phyloP scores from a whole-genome alignment of 92 coral and sea anemone genomes.

The Paramuricea clavata region DNA sequence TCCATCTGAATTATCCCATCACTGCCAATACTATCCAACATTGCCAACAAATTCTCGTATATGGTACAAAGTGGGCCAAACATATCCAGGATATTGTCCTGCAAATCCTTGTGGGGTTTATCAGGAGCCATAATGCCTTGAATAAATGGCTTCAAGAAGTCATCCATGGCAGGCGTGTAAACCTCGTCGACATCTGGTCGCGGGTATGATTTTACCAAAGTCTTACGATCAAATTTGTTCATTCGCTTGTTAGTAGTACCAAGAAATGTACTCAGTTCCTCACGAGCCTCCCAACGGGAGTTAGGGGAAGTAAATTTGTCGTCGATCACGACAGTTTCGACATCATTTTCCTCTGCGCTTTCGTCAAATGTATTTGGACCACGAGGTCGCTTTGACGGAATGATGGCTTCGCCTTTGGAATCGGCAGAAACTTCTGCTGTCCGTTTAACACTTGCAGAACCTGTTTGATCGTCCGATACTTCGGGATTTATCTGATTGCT shows the following conservation, averaged over 20 bases:
- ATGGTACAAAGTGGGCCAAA: constrained; percentile 53
- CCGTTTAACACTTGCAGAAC: neutral
- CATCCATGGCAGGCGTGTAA: constrained; percentile 30
- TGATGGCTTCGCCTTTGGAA: neutral
- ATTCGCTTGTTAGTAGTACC: too few species aligned
- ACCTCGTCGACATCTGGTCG: constrained; percentile 40
- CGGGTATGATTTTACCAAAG: constrained; percentile 6
- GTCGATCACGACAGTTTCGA: constrained; percentile 12
- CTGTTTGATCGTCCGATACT: constrained; percentile 27
- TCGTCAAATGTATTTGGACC: neutral
- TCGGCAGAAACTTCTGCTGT: neutral
- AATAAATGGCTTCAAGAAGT: constrained; percentile 36
- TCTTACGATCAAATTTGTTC: constrained; percentile 24
- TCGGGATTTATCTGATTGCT: constrained; percentile 6
- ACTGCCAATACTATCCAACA: constrained; percentile 12
- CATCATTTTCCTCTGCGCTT: neutral
- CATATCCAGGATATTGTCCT: constrained; percentile 58
- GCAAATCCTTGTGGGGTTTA: constrained; percentile 52
- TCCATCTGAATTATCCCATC: constrained; percentile 46
- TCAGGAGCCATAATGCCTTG: constrained; percentile 52
- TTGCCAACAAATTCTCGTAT: constrained; percentile 45
- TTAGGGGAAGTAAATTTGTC: too few species aligned
- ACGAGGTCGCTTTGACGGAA: neutral
- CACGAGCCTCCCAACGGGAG: too few species aligned
- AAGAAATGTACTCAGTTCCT: too few species aligned